Conservation (phyloP, 2,888 invertebrate species). For the Elmis aenea region DNA sequence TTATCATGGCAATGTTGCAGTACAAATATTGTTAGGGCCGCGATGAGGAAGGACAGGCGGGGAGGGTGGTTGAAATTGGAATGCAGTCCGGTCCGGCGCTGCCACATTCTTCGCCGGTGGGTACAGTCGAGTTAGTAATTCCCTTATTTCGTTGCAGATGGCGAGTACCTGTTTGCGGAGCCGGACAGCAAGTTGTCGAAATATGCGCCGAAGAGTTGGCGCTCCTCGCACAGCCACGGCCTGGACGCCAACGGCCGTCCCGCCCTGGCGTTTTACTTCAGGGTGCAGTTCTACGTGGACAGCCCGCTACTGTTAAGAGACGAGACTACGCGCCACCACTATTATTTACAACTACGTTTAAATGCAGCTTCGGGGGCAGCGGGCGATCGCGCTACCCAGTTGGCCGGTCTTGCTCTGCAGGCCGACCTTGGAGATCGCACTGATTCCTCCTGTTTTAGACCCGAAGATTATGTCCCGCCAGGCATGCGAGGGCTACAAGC, state of each 20-base stretch:
- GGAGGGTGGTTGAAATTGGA: constrained; percentile 35
- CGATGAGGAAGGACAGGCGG: constrained; percentile 15
- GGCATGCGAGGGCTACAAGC: constrained; percentile 55
- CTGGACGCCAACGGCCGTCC: constrained; percentile 87
- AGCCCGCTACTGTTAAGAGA: constrained; percentile 85
- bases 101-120: constrained; percentile 38
- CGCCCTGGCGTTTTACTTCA: constrained; percentile 81
- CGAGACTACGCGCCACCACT: constrained; percentile 87
- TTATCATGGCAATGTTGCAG: constrained; percentile 28
- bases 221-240: constrained; percentile 87
- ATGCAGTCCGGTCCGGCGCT: constrained; percentile 41
- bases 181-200: constrained; percentile 93
- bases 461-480: constrained; percentile 79
- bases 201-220: constrained; percentile 95
- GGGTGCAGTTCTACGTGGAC: constrained; percentile 92
- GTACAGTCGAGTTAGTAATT: constrained; percentile 19
- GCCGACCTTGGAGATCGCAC: constrained; percentile 84
- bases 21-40: constrained; percentile 21
- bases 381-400: constrained; percentile 64
- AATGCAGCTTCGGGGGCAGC: constrained; percentile 69
- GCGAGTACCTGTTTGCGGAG: constrained; percentile 93
- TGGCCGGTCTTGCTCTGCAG: constrained; percentile 87
- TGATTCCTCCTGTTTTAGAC: constrained; percentile 63
- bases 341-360: constrained; percentile 90
- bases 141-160: constrained; percentile 66